Percentiles rank a stretch among this genome's conserved stretches.
These are phyloP conservation scores for Bombus superbus DNA, from an alignment of 1,140 invertebrate genomes.

Conservation along the genomic window DNA sequence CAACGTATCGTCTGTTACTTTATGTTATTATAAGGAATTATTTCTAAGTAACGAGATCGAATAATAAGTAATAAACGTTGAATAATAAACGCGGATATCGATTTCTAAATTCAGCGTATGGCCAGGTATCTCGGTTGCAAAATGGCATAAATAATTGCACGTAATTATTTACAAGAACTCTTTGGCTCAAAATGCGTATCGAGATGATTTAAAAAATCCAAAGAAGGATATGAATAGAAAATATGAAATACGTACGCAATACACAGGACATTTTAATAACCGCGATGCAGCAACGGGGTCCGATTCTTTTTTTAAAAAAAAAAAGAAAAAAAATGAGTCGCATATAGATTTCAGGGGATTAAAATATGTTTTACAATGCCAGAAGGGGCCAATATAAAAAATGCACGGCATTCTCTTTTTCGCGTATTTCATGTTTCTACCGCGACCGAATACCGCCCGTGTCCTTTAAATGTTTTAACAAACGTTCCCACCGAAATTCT, in stretches of 20 bases:
- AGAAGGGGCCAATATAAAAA: slow-evolving; percentile 16
- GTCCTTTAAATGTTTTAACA: neutral
- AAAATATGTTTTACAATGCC: slow-evolving; percentile 16
- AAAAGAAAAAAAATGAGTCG: neutral
- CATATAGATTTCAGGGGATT: slow-evolving; percentile 28
- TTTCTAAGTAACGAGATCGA: too few species aligned
- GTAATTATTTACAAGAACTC: too few species aligned
- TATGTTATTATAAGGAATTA: too few species aligned
- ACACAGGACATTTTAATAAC: slow-evolving; percentile 30
- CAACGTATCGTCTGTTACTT: too few species aligned
- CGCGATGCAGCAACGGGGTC: neutral
- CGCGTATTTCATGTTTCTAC: neutral
- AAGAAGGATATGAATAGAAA: neutral
- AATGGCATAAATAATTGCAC: neutral
- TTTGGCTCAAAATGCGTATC: too few species aligned
- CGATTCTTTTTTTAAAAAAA: neutral
- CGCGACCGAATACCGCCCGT: neutral
- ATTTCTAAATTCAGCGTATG: too few species aligned
- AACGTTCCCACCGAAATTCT: neutral
- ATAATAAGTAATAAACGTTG: too few species aligned
- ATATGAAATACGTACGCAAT: neutral
- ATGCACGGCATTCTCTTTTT: neutral
- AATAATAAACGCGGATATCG: too few species aligned
- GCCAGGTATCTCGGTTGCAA: neutral
- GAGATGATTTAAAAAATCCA: too few species aligned